These are phyloP conservation scores for Malacoctenus gilli DNA, from an alignment of 2,797 vertebrate genomes.

Conservation along the genomic window DNA sequence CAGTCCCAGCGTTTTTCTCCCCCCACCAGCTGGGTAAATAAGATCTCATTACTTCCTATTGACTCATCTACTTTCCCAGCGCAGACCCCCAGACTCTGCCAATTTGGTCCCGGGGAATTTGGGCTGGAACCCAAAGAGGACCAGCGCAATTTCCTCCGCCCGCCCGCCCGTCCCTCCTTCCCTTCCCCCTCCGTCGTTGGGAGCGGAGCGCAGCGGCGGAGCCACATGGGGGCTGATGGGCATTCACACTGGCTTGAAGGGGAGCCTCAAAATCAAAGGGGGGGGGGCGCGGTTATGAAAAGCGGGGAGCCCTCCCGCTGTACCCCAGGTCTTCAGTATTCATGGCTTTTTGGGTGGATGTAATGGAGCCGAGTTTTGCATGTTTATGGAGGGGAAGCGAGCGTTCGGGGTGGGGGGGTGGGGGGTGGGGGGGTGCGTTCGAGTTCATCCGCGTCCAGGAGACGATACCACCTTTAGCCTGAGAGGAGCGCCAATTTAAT, in stretches of 20 bases:
- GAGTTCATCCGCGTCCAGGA: too few relatives aligned
- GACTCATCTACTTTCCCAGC: conserved; percentile 76
- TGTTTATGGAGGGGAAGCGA: conserved; percentile 73
- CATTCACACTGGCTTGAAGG: conserved; percentile 58
- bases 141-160: conserved; percentile 67
- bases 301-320: conserved; percentile 40
- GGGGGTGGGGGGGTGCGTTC: too few relatives aligned
- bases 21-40: conserved; percentile 77
- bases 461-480: too few relatives aligned
- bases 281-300: conserved; percentile 32
- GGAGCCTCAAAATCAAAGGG: conserved; percentile 11
- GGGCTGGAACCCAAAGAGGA: conserved; percentile 54
- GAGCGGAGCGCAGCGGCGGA: conserved; percentile 43
- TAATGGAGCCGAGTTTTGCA: conserved; percentile 67
- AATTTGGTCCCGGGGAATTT: conserved; percentile 71
- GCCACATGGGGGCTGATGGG: conserved; percentile 43
- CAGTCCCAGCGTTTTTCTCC: conserved; percentile 60
- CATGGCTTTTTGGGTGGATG: conserved; percentile 78
- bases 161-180: conserved; percentile 42
- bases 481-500: conserved; percentile 20
- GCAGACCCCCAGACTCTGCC: conserved; percentile 59
- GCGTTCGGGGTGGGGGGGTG: too few relatives aligned
- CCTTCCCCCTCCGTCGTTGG: conserved; percentile 53
- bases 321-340: conserved; percentile 69
- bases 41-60: conserved; percentile 71